These are phyloP conservation scores for Ochotona princeps DNA, from an alignment of 2,113 vertebrate genomes.

Conservation along the genomic window DNA sequence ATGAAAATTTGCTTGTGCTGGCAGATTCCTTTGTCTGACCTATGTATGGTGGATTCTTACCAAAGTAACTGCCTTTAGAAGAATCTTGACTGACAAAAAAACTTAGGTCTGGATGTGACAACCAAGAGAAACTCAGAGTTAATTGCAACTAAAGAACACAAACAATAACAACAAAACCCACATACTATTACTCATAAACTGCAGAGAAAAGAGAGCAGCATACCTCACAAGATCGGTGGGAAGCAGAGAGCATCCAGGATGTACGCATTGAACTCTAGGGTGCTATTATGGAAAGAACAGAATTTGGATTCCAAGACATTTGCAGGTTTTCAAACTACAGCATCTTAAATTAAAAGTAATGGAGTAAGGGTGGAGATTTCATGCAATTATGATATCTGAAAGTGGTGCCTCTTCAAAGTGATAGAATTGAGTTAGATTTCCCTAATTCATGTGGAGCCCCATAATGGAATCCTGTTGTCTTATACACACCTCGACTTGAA, in stretches of 20 bases:
- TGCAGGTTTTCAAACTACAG: too few relatives aligned
- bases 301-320: too few relatives aligned
- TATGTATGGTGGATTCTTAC: neutral
- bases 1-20: neutral
- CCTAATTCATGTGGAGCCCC: too few relatives aligned
- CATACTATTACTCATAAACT: neutral
- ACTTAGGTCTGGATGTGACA: neutral
- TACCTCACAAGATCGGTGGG: neutral
- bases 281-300: too few relatives aligned
- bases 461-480: too few relatives aligned
- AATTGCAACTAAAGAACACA: neutral
- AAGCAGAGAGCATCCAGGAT: neutral
- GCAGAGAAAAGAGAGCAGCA: neutral
- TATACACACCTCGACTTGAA: too few relatives aligned
- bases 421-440: too few relatives aligned
- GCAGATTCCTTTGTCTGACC: neutral
- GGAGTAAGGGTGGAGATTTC: too few relatives aligned
- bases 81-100: too few relatives aligned
- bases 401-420: too few relatives aligned
- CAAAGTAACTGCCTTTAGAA: neutral
- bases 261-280: neutral
- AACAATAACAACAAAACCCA: neutral
- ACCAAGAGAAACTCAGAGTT: neutral
- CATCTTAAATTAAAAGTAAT: too few relatives aligned
- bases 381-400: too few relatives aligned